Evolutionary conservation across 1,140 invertebrate species (phyloP).

Genomic region (Drosophila lini): DNA sequence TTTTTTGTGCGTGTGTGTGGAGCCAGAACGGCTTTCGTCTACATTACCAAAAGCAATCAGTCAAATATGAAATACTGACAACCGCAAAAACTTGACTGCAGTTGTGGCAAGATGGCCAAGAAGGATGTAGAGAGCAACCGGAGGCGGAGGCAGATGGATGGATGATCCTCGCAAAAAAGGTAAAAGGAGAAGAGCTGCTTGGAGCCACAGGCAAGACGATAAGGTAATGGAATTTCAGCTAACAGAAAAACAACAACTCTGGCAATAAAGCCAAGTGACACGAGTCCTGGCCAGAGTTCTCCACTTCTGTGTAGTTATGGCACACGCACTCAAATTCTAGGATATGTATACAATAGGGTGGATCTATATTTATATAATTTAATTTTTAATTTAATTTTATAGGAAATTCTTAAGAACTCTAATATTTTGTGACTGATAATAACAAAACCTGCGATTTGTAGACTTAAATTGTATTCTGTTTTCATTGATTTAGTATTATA

Average conservation of each 20-base stretch:
- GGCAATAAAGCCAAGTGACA: slow-evolving; percentile 72
- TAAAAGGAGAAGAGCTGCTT: slow-evolving; percentile 29
- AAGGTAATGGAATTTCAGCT: slow-evolving; percentile 58
- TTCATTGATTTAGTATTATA: no score
- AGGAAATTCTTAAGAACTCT: no score
- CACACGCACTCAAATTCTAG: slow-evolving; percentile 33
- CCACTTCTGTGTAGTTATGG: slow-evolving; percentile 48
- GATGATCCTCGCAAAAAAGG: slow-evolving; percentile 39
- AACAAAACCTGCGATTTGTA: no score
- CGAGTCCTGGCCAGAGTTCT: slow-evolving; percentile 51
- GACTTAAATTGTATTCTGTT: background rate
- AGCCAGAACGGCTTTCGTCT: slow-evolving; percentile 43
- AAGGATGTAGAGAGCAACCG: slow-evolving; percentile 21
- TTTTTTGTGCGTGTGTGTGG: slow-evolving; percentile 7
- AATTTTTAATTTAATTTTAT: no score
- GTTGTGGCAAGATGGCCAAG: slow-evolving; percentile 28
- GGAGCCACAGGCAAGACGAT: slow-evolving; percentile 37
- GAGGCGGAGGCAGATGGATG: slow-evolving; percentile 43
- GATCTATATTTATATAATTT: no score
- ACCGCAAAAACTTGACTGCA: slow-evolving; percentile 72
- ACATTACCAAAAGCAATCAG: slow-evolving; percentile 78
- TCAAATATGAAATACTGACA: slow-evolving; percentile 78
- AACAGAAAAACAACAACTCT: slow-evolving; percentile 59
- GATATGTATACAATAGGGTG: slow-evolving; percentile 4
- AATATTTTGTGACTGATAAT: background rate